Evolutionary conservation across 2,888 invertebrate species (phyloP).

Genomic region (Torymus auratus): DNA sequence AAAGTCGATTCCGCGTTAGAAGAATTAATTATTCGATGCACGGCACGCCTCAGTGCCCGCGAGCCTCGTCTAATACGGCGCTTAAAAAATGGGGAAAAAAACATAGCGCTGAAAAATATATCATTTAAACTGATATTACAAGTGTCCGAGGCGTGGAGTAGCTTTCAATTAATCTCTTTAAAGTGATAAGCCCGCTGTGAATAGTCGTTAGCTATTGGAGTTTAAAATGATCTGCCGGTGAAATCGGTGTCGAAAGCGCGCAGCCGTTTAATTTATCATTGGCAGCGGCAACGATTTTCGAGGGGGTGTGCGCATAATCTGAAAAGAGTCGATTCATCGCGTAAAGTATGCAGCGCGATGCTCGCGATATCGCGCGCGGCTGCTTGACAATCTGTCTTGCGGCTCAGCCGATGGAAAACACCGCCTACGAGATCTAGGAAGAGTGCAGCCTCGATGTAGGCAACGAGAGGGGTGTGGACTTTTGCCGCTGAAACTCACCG

Average conservation of each 20-base stretch:
- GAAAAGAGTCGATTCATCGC: slow-evolving; percentile 26
- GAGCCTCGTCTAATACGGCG: slow-evolving; percentile 11
- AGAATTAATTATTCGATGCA: slow-evolving; percentile 52
- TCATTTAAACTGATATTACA: too few relatives aligned
- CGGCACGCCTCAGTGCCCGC: background rate
- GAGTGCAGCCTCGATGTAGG: background rate
- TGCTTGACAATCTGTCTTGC: slow-evolving; percentile 59
- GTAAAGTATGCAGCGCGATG: background rate
- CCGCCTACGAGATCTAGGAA: slow-evolving; percentile 60
- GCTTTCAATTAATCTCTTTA: too few relatives aligned
- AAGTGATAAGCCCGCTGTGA: too few relatives aligned
- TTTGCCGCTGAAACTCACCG: slow-evolving; percentile 58
- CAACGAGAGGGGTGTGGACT: slow-evolving; percentile 61
- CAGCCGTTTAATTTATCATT: background rate
- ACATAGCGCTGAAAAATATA: too few relatives aligned
- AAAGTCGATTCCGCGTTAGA: slow-evolving; percentile 51
- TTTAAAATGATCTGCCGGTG: background rate
- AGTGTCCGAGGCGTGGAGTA: too few relatives aligned
- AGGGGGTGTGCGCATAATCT: background rate
- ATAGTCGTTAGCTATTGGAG: background rate
- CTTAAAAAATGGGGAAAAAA: too few relatives aligned
- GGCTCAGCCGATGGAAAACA: too few relatives aligned
- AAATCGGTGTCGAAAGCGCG: slow-evolving; percentile 22
- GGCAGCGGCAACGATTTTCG: background rate
- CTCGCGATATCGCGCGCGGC: background rate